phyloP scores from a whole-genome alignment of 2,888 invertebrate genomes.

The Drosophila imparisetae region DNA sequence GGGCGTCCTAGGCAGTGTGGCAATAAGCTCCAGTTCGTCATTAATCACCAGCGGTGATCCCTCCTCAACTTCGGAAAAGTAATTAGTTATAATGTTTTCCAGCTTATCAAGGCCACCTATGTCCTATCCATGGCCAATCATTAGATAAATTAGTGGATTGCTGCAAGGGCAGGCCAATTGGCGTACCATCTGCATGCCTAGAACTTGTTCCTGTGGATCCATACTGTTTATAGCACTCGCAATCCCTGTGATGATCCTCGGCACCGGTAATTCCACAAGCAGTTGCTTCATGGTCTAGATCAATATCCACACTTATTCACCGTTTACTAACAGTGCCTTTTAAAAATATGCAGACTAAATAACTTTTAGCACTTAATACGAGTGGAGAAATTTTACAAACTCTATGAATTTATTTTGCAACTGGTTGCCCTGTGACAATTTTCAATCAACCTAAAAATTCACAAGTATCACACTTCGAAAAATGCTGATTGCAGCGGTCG shows the following conservation, averaged over 20 bases:
- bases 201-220: conserved; percentile 88
- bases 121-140: conserved; percentile 90
- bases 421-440: background rate
- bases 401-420: background rate
- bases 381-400: background rate
- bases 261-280: conserved; percentile 83
- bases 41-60: too few species aligned
- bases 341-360: background rate
- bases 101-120: conserved; percentile 94
- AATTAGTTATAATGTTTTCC: conserved; percentile 92
- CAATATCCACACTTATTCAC: too few species aligned
- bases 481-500: background rate
- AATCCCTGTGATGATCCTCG: conserved; percentile 89
- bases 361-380: background rate
- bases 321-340: too few species aligned
- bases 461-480: background rate
- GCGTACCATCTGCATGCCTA: conserved; percentile 92
- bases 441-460: background rate
- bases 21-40: conserved; percentile 81
- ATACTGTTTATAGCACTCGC: conserved; percentile 88
- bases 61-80: conserved; percentile 85
- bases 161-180: conserved; percentile 94
- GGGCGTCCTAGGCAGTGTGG: conserved; percentile 75
- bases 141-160: conserved; percentile 94
- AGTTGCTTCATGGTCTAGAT: too few species aligned